phyloP scores from a whole-genome alignment of 2,888 invertebrate genomes.

The Ernsta delagoae region DNA sequence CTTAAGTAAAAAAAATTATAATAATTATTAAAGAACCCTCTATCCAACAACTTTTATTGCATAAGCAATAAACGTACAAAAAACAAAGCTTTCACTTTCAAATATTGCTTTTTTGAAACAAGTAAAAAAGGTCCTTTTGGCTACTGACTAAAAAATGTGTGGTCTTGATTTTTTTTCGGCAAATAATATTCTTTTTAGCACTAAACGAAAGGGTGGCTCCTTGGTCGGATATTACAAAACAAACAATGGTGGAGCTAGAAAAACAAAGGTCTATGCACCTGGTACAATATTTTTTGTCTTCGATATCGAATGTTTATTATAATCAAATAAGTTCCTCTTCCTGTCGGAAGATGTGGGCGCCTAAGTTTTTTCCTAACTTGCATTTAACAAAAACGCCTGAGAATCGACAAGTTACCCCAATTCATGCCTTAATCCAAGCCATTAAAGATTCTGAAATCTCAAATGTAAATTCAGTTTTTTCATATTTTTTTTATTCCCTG shows the following conservation, averaged over 20 bases:
- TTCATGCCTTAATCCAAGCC: slow-evolving; percentile 36
- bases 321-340: slow-evolving; percentile 83
- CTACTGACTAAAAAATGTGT: slow-evolving; percentile 56
- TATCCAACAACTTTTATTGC: slow-evolving; percentile 11
- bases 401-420: slow-evolving; percentile 38
- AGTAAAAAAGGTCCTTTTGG: slow-evolving; percentile 52
- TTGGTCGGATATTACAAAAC: slow-evolving; percentile 65
- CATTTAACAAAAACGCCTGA: slow-evolving; percentile 48
- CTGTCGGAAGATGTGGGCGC: slow-evolving; percentile 80
- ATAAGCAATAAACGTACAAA: slow-evolving; percentile 10
- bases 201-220: slow-evolving; percentile 63
- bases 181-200: slow-evolving; percentile 52
- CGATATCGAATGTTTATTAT: slow-evolving; percentile 74
- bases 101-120: slow-evolving; percentile 52
- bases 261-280: slow-evolving; percentile 74
- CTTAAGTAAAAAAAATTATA: too few species aligned
- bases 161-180: slow-evolving; percentile 43
- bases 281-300: slow-evolving; percentile 68
- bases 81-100: slow-evolving; percentile 68
- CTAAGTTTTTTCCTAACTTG: slow-evolving; percentile 56
- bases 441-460: slow-evolving; percentile 34
- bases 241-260: slow-evolving; percentile 64
- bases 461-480: slow-evolving; percentile 47
- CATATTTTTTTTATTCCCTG: slow-evolving; percentile 51
- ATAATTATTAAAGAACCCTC: slow-evolving; percentile 19